These are phyloP conservation scores for Podarcis cretensis DNA, from an alignment of 2,113 vertebrate genomes.

Conservation along the genomic window DNA sequence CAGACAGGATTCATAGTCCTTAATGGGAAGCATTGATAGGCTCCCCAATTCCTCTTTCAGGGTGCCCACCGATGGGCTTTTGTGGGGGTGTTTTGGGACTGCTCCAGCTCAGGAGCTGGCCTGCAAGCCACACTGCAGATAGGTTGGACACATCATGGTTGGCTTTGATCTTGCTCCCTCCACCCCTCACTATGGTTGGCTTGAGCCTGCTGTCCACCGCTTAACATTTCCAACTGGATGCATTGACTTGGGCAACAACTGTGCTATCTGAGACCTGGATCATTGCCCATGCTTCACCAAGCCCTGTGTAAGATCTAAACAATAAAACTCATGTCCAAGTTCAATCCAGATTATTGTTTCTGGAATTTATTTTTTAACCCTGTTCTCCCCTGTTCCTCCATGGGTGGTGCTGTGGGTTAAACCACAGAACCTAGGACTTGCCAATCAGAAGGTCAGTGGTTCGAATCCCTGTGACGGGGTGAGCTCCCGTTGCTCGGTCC, in stretches of 20 bases:
- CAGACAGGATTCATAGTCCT: background rate
- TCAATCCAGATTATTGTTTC: no score
- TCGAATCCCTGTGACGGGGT: no score
- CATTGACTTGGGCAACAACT: background rate
- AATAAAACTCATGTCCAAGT: background rate
- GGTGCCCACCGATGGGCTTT: background rate
- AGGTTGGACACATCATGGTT: no score
- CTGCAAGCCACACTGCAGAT: background rate
- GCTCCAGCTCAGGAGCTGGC: background rate
- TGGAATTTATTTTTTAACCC: no score
- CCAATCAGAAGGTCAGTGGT: no score
- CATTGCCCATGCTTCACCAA: background rate
- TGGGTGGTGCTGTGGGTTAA: no score
- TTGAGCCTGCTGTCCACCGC: background rate
- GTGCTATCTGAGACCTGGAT: background rate
- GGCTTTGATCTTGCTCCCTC: no score
- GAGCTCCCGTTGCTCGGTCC: no score
- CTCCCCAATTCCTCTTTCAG: background rate
- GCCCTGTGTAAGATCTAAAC: background rate
- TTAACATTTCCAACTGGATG: background rate
- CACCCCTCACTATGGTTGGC: no score
- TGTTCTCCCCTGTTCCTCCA: no score
- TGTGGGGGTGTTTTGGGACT: background rate
- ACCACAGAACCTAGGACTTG: no score
- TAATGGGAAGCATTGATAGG: background rate